Base-by-base conservation (phyloP, 2,797 vertebrate genomes). In the Graptemys geographica region DNA sequence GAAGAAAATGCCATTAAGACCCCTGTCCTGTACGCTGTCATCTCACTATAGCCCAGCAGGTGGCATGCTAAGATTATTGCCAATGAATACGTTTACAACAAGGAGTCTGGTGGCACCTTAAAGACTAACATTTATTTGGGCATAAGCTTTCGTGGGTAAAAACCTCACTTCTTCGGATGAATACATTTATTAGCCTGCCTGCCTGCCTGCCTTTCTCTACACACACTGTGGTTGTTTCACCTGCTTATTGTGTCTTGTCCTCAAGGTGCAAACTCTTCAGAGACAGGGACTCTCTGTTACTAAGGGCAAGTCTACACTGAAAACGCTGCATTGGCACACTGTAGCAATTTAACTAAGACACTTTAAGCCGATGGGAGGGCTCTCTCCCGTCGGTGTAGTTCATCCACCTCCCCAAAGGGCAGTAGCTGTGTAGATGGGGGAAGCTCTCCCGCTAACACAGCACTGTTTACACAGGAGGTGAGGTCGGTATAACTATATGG, bases 251-350 rank as follows among this genome's bases (percentile, higher is more conserved):
- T 19, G 19, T 21, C 55, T 89, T 6, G 3, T 59, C 47, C 9
- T 65, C 8, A 0, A 27, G 11, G n/a, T 0, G 7, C 2, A 4
- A 10, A 1, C 6, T 37, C 81, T 81, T 27, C n/a, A 41, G 88
- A n/a, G 89, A 52, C 76, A 74, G 57, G 27, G 44, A 5, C 25
- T 28, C 33, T n/a, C 13, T 28, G 37, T 47, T 16, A 27, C 44
- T 21, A 37, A 11, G n/a, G 19, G n/a, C 65, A 37, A 11, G 19
- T 41, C n/a, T 41, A n/a, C 65, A 37, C 19, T 11, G 37, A 37
- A 69, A 69, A 37, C 8, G 18, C 8, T 21, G 65, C n/a, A 11
- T 23, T 72, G 65, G 8, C 9, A 9, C 59, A 15, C 13, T 16
- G 31, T 33, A 16, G 57, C 15, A 28, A 28, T 31, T 59, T 31